These are phyloP conservation scores for Chrysopa pallens DNA, from an alignment of 1,140 invertebrate species.

Conservation along the genomic window DNA sequence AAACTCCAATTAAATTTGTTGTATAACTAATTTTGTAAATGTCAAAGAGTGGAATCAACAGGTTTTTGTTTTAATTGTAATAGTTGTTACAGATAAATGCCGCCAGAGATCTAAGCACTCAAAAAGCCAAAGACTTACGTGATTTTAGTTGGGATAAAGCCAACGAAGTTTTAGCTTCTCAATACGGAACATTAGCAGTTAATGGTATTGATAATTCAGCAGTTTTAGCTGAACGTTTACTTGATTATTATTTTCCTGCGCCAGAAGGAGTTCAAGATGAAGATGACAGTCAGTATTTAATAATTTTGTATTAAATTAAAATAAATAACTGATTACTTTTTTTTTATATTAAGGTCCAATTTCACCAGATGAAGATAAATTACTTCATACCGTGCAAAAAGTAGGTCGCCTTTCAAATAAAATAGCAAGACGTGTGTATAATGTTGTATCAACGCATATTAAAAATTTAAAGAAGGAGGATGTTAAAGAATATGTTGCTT, in stretches of 20 bases:
- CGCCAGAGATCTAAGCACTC: constrained; percentile 33
- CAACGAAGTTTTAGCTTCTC: constrained; percentile 43
- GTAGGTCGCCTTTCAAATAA: constrained; percentile 49
- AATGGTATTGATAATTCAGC: constrained; percentile 39
- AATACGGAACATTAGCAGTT: constrained; percentile 41
- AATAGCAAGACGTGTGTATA: constrained; percentile 43
- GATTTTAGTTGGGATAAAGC: constrained; percentile 48
- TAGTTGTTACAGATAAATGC: constrained; percentile 22
- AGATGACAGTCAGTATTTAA: constrained; percentile 22
- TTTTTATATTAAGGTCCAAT: constrained; percentile 28
- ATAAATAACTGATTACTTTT: background rate
- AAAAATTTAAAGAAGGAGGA: constrained; percentile 33
- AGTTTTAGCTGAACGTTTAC: constrained; percentile 35
- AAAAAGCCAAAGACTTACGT: constrained; percentile 39
- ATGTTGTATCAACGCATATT: constrained; percentile 37
- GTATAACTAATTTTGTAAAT: no score
- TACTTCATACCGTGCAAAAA: constrained; percentile 47
- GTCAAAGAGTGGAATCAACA: no score
- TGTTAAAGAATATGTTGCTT: constrained; percentile 38
- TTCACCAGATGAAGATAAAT: constrained; percentile 38
- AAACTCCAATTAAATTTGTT: no score
- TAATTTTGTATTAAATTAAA: no score
- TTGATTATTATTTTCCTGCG: constrained; percentile 47
- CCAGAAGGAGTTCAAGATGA: constrained; percentile 27
- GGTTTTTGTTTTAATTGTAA: no score